These are phyloP conservation scores for Leptopterna dolabrata DNA, from an alignment of 2,888 invertebrate genomes.

Conservation along the genomic window DNA sequence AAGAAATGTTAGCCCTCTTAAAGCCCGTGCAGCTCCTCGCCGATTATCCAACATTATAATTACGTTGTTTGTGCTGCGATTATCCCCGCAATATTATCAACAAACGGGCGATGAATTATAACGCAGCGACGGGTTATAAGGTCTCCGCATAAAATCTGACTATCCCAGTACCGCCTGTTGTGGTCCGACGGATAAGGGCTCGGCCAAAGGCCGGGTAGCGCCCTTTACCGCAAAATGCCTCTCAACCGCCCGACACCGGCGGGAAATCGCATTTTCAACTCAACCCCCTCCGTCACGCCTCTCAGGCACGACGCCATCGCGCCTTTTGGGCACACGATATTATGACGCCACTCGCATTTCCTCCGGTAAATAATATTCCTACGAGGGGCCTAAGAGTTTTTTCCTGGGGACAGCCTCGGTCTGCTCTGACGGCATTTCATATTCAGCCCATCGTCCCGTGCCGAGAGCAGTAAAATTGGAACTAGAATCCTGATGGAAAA, in stretches of 20 bases:
- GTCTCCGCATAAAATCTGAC: constrained; percentile 6
- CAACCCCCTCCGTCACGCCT: neutral
- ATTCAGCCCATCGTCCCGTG: neutral
- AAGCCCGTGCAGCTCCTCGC: too few species aligned
- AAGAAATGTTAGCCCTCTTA: too few species aligned
- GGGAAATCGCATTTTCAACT: constrained; percentile 43
- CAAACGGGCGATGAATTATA: neutral
- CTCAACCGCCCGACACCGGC: neutral
- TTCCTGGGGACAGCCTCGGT: neutral
- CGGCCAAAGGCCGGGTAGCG: constrained; percentile 22
- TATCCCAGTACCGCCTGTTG: constrained; percentile 9
- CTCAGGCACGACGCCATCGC: too few species aligned
- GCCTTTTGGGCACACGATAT: too few species aligned
- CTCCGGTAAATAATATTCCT: constrained; percentile 2
- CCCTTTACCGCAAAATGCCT: constrained; percentile 43
- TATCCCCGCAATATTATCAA: neutral
- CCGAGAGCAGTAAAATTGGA: neutral
- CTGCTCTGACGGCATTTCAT: neutral
- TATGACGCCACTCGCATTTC: constrained; percentile 11
- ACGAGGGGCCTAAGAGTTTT: neutral
- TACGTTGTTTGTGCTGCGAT: neutral
- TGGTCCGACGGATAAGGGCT: constrained; percentile 29
- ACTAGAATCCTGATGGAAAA: neutral
- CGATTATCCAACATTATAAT: too few species aligned
- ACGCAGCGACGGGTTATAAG: neutral